These are phyloP conservation scores for Trichonephila inaurata DNA, from an alignment of 1,140 invertebrate genomes.

Conservation along the genomic window DNA sequence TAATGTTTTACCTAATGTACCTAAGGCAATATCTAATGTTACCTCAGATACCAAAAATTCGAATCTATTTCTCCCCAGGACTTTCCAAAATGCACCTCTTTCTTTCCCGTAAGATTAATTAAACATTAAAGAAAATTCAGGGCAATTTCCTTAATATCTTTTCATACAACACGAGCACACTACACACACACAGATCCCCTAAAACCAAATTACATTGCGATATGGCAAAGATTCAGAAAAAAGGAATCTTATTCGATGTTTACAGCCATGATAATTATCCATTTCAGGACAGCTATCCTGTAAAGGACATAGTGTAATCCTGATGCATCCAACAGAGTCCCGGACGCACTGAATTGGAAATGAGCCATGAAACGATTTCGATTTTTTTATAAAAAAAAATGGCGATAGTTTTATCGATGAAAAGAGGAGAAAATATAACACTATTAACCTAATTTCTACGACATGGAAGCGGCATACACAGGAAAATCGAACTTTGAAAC, in stretches of 20 bases:
- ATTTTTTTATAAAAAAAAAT: conserved; percentile 1
- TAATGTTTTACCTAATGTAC: too few relatives aligned
- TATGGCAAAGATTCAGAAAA: too few relatives aligned
- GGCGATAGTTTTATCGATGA: background rate
- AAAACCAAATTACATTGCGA: too few relatives aligned
- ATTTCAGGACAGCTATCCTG: background rate
- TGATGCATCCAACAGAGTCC: background rate
- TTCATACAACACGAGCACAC: too few relatives aligned
- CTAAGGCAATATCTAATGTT: too few relatives aligned
- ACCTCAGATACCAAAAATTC: too few relatives aligned
- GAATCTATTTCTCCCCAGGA: too few relatives aligned
- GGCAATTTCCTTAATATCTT: too few relatives aligned
- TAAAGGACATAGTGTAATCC: background rate
- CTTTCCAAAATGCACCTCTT: too few relatives aligned
- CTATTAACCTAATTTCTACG: conserved; percentile 47
- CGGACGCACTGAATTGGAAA: conserved; percentile 46
- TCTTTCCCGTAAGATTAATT: too few relatives aligned
- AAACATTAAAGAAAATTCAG: too few relatives aligned
- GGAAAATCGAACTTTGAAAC: background rate
- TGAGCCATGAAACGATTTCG: conserved; percentile 54
- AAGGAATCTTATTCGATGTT: background rate
- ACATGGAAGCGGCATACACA: background rate
- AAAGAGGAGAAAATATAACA: background rate
- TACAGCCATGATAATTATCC: background rate
- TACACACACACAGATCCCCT: too few relatives aligned